Evolutionary conservation across 2,888 invertebrate genomes (phyloP), one percentile per base, ranked within the genome.

Genomic region (Phengaris arion): DNA sequence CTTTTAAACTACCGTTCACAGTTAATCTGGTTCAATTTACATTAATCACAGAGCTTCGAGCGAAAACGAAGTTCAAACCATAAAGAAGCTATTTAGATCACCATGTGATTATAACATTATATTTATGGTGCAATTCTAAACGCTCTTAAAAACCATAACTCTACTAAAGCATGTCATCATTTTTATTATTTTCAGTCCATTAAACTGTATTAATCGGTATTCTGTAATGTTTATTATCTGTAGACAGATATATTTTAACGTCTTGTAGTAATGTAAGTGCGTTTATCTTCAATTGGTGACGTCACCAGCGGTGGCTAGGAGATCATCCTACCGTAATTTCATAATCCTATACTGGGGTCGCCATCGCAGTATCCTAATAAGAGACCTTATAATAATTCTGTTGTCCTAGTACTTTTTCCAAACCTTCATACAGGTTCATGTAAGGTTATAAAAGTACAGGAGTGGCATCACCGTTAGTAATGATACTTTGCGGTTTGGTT

Each of bases 91-190:
- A 81, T 80, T 80, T 79, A 81, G 78, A 78, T 77, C 75, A 80
- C 77, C 78, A 77, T 79, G 79, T 77, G 78, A 83, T 82, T 79
- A 80, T 78, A 76, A 75, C 76, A 77, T 80, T 78, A 81, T 81
- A 79, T 79, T 82, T 80, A 82, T 79, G 79, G 77, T 75, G 78
- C 79, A 79, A 78, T 51, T 51, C 15, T 70, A 51, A 70, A 70
- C 51, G 51, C 48, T 15, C 15, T 51, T 64, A 0, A 64, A 45
- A 12, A 2, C 64, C 64, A 64, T 64, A 45, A 64, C 64, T 64
- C 64, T 70, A 51, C 15, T 52, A 51, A n/a, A 48, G 77, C 79
- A 77, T 77, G 77, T 80, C 76, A 79, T 76, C 74, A 78, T 64
- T 77, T 78, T 72, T 72, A 81, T 78, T 80, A 78, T 77, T 77